These are phyloP conservation scores for Rhinopomastus cyanomelas DNA, from an alignment of 2,113 vertebrate genomes.

Conservation along the genomic window DNA sequence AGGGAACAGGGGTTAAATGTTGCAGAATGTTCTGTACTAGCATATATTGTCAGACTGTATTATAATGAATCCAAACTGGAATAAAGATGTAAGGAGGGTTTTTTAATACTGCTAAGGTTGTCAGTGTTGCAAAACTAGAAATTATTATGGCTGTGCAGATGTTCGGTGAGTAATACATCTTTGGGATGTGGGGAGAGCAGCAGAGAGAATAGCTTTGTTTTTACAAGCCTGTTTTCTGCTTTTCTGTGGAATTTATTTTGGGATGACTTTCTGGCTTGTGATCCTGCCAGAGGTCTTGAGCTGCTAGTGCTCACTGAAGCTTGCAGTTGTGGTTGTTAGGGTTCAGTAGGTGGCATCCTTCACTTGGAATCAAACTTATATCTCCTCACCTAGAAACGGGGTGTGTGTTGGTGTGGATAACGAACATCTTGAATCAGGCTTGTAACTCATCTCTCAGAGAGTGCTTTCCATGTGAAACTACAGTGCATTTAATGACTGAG, in stretches of 20 bases:
- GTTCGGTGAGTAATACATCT: conserved; percentile 26
- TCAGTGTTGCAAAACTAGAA: conserved; percentile 33
- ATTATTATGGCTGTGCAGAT: conserved; percentile 20
- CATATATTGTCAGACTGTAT: not conserved
- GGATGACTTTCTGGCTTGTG: not conserved
- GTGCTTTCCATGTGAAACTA: not conserved
- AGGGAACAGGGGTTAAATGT: conserved; percentile 52
- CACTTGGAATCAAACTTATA: conserved; percentile 10
- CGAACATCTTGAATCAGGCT: not conserved
- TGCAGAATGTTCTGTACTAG: conserved; percentile 43
- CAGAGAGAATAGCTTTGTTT: conserved; percentile 13
- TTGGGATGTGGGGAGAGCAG: not conserved
- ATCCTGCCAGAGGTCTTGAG: conserved; percentile 2
- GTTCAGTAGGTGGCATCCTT: conserved; percentile 55
- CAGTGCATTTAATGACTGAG: not conserved
- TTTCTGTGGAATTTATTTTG: conserved; percentile 34
- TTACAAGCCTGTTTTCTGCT: conserved; percentile 45
- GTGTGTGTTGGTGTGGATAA: not conserved
- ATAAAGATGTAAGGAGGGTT: conserved; percentile 45
- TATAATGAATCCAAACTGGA: conserved; percentile 32
- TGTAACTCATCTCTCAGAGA: not conserved
- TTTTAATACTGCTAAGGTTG: conserved; percentile 23
- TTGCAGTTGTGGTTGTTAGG: not conserved
- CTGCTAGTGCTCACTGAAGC: not conserved
- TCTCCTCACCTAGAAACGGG: not conserved